Percentiles rank a stretch among this genome's conserved stretches.
Conservation (phyloP, 2,113 vertebrate genomes). For the Percopsis transmontana region DNA sequence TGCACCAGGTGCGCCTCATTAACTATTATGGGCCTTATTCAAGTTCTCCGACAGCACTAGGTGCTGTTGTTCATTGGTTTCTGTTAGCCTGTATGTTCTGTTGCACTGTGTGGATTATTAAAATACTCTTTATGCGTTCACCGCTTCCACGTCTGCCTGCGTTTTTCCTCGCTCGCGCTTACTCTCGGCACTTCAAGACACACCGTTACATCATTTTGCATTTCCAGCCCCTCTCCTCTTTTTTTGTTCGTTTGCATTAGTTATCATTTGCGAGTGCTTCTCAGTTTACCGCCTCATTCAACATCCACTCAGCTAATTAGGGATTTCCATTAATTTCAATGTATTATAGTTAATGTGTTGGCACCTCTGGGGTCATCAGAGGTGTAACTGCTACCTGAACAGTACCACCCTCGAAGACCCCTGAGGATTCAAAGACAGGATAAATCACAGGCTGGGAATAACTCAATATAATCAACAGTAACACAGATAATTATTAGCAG, state of each 20-base stretch:
- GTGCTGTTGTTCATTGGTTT: no score
- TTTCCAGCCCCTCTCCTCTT: conserved; percentile 13
- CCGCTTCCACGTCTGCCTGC: no score
- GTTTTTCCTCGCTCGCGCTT: no score
- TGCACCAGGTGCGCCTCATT: no score
- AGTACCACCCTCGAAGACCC: conserved; percentile 56
- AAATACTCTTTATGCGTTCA: no score
- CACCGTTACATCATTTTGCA: conserved; percentile 9
- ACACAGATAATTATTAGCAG: background rate
- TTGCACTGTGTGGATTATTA: no score
- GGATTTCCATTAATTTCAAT: conserved; percentile 79
- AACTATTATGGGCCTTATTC: no score
- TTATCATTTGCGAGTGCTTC: conserved; percentile 64
- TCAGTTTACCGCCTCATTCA: conserved; percentile 65
- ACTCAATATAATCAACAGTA: conserved; percentile 7
- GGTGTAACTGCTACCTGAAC: conserved; percentile 70
- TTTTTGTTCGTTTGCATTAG: conserved; percentile 46
- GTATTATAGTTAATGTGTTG: conserved; percentile 76
- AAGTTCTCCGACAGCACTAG: no score
- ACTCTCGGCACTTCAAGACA: no score
- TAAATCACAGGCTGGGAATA: conserved; percentile 11
- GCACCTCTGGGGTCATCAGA: conserved; percentile 75
- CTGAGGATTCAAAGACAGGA: conserved; percentile 32
- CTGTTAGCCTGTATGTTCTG: no score
- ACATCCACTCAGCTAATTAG: conserved; percentile 70